Percentiles rank a stretch among this genome's conserved stretches.
phyloP scores from a whole-genome alignment of 2,888 invertebrate species.

The Drosophila sordidula region DNA sequence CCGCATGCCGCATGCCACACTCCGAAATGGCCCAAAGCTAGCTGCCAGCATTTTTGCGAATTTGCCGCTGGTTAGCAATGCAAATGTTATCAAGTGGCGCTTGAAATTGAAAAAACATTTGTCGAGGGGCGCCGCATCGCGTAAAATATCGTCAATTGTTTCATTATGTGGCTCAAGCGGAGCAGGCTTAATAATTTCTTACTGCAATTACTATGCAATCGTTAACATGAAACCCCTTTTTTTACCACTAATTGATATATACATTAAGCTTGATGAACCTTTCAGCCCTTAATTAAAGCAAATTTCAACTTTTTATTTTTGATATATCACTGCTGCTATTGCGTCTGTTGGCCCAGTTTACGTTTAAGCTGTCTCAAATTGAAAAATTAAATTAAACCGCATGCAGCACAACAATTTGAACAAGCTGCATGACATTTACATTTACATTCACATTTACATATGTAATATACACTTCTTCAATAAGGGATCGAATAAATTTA shows the following conservation, averaged over 20 bases:
- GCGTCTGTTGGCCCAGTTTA: conserved; percentile 15
- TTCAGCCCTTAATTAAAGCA: conserved; percentile 43
- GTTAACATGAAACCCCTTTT: conserved; percentile 20
- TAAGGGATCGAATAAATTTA: neutral
- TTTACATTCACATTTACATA: conserved; percentile 11
- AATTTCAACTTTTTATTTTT: conserved; percentile 7
- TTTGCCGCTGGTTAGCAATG: conserved; percentile 58
- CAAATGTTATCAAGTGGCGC: conserved; percentile 64
- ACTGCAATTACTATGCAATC: conserved; percentile 51
- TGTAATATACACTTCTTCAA: conserved; percentile 3
- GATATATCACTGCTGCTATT: neutral
- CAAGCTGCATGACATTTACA: conserved; percentile 50
- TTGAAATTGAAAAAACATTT: conserved; percentile 31
- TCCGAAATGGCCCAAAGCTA: conserved; percentile 1
- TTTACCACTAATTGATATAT: conserved; percentile 53
- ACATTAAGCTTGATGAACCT: conserved; percentile 21
- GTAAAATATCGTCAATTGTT: neutral
- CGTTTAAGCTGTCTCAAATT: conserved; percentile 39
- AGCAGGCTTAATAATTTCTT: conserved; percentile 12
- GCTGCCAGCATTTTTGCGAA: conserved; percentile 36
- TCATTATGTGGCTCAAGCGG: neutral
- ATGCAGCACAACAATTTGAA: conserved; percentile 22
- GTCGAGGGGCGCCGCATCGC: neutral
- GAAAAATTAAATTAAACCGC: conserved; percentile 27
- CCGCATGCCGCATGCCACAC: neutral